Conservation (phyloP, 37 sponge, comb jelly and placozoan genomes). For the Halisarca cf. caerulea region DNA sequence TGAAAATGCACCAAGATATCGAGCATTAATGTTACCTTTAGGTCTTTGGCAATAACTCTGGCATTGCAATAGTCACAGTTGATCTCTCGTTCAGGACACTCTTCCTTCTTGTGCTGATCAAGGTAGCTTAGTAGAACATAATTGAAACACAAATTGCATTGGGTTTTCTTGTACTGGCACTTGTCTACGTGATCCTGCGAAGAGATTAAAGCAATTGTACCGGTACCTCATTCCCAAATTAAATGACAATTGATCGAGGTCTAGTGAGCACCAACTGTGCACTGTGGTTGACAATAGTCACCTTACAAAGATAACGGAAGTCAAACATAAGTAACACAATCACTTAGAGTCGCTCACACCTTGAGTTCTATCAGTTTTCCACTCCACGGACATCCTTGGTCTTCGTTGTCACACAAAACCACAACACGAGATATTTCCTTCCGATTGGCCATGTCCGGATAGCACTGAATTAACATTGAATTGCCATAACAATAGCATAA, state of each 20-base stretch:
- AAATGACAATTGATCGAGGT: no score
- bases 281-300: not conserved
- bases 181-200: slow-evolving; percentile 26
- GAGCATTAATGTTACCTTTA: not conserved
- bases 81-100: slow-evolving; percentile 29
- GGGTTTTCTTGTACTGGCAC: slow-evolving; percentile 45
- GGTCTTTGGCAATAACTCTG: not conserved
- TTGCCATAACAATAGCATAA: not conserved
- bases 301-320: not conserved
- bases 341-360: slow-evolving; percentile 18
- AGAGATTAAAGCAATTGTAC: not conserved
- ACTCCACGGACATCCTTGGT: slow-evolving; percentile 64
- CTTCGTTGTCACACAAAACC: slow-evolving; percentile 46
- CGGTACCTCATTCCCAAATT: no score
- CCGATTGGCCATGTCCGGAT: slow-evolving; percentile 69
- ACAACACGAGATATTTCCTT: slow-evolving; percentile 45
- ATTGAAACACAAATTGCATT: slow-evolving; percentile 48
- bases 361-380: slow-evolving; percentile 47
- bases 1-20: no score
- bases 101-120: slow-evolving; percentile 31
- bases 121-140: not conserved
- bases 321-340: not conserved
- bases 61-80: slow-evolving; percentile 16
- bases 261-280: not conserved
- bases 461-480: slow-evolving; percentile 38